Evolutionary conservation across 1,140 invertebrate species (phyloP).

Genomic region (Popillia japonica): DNA sequence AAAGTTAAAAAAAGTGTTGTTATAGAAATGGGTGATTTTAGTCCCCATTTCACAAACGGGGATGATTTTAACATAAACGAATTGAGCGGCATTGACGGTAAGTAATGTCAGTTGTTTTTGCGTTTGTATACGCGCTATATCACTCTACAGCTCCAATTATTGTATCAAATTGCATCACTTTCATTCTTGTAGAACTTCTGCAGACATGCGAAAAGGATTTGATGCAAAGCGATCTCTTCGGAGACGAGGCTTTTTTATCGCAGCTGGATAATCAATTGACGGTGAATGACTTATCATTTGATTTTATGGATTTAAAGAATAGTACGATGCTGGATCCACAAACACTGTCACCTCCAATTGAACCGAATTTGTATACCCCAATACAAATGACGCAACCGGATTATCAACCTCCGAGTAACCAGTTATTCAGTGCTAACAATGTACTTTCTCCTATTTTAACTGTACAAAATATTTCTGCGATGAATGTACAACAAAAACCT

Average conservation of each 20-base stretch:
- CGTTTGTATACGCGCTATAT: conserved; percentile 17
- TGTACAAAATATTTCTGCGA: conserved; percentile 34
- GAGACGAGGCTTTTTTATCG: conserved; percentile 54
- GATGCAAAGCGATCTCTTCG: conserved; percentile 56
- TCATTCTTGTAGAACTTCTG: conserved; percentile 54
- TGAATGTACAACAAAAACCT: conserved; percentile 38
- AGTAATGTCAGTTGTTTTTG: conserved; percentile 44
- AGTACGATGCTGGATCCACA: conserved; percentile 49
- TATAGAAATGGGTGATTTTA: conserved; percentile 53
- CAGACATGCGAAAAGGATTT: conserved; percentile 57
- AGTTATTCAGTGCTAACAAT: not conserved
- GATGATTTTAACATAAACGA: conserved; percentile 58
- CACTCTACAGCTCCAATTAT: conserved; percentile 25
- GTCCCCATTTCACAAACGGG: conserved; percentile 48
- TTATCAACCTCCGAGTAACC: conserved; percentile 1
- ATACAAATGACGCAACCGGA: conserved; percentile 6
- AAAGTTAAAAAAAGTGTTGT: conserved; percentile 35
- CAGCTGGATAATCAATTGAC: conserved; percentile 53
- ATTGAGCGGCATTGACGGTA: conserved; percentile 58
- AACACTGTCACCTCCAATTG: conserved; percentile 45
- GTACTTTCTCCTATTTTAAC: not conserved
- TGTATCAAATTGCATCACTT: not conserved
- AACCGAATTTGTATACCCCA: conserved; percentile 8
- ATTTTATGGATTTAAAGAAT: conserved; percentile 53
- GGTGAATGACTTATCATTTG: conserved; percentile 55